phyloP scores from a whole-genome alignment of 2,113 vertebrate species.

The Pluvialis apricaria region DNA sequence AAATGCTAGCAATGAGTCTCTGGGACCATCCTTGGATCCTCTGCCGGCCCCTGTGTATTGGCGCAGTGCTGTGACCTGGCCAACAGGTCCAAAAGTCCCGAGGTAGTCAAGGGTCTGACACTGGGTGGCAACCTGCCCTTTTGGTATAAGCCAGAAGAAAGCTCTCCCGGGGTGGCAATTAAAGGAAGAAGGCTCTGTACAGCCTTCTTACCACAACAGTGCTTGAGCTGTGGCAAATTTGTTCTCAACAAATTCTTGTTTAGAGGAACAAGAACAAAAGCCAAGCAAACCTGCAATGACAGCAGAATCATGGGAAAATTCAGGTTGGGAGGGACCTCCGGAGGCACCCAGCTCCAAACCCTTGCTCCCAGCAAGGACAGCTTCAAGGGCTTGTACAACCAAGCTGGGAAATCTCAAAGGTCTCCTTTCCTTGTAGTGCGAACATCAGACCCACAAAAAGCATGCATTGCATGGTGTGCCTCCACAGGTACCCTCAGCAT shows the following conservation, averaged over 20 bases:
- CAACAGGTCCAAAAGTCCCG: background rate
- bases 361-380: background rate
- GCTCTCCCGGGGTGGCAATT: background rate
- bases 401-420: background rate
- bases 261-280: background rate
- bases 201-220: background rate
- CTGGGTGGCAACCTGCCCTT: background rate
- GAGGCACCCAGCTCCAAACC: background rate
- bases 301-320: background rate
- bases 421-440: background rate
- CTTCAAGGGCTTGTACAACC: background rate
- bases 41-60: background rate
- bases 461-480: too few relatives aligned
- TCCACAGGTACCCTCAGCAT: background rate
- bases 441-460: background rate
- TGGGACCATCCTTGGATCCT: background rate
- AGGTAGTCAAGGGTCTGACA: background rate
- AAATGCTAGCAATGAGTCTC: background rate
- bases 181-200: background rate
- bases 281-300: background rate
- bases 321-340: background rate
- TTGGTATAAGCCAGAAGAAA: background rate
- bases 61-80: background rate
- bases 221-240: background rate
- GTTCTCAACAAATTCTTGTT: background rate